Conservation (phyloP, 1,140 invertebrate species). For the Helicoverpa armigera region DNA sequence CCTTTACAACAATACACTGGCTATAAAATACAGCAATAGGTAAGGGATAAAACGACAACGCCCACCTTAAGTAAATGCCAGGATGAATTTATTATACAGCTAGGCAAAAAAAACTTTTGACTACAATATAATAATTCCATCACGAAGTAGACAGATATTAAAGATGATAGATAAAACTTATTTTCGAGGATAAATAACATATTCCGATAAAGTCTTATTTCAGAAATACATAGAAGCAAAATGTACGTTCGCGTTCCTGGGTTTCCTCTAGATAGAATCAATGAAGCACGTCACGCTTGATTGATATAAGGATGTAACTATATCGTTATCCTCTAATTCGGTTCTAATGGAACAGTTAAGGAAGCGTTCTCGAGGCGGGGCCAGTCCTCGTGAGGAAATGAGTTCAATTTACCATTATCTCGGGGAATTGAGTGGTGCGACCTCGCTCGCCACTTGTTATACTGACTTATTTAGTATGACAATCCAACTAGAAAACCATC, state of each 20-base stretch:
- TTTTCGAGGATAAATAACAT: background rate
- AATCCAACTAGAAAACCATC: conserved; percentile 63
- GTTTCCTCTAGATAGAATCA: conserved; percentile 49
- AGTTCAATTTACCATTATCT: conserved; percentile 79
- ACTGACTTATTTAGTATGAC: conserved; percentile 64
- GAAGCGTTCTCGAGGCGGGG: conserved; percentile 61
- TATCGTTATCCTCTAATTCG: conserved; percentile 70
- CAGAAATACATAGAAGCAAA: conserved; percentile 15
- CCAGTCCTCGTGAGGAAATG: conserved; percentile 69
- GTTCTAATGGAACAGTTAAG: conserved; percentile 71
- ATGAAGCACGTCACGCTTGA: conserved; percentile 53
- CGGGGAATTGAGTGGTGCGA: conserved; percentile 69
- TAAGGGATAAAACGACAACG: conserved; percentile 26
- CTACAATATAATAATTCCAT: background rate
- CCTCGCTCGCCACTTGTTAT: conserved; percentile 61
- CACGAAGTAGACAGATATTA: background rate
- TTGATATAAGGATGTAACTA: conserved; percentile 56
- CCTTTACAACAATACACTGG: conserved; percentile 31
- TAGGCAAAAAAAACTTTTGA: conserved; percentile 19
- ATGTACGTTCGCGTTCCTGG: background rate
- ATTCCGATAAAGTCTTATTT: conserved; percentile 12
- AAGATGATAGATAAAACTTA: conserved; percentile 11
- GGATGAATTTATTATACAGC: conserved; percentile 28
- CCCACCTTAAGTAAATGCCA: conserved; percentile 44
- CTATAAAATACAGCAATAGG: conserved; percentile 18